phyloP scores from a whole-genome alignment of 2,888 invertebrate species.

The Tricholauxania praeusta region DNA sequence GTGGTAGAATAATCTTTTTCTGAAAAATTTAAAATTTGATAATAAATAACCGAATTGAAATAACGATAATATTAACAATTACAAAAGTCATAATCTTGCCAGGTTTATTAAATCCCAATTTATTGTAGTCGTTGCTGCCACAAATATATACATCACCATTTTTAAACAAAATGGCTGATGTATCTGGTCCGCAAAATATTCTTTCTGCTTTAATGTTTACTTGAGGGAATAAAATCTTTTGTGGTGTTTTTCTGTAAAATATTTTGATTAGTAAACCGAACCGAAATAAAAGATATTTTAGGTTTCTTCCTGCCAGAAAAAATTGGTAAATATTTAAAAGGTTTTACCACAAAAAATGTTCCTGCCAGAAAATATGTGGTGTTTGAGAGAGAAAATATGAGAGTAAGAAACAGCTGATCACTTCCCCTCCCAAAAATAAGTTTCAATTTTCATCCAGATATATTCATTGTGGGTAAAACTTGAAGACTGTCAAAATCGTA shows the following conservation, averaged over 20 bases:
- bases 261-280: neutral
- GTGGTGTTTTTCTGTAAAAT: conserved; percentile 57
- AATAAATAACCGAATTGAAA: neutral
- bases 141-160: conserved; percentile 74
- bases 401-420: too few species aligned
- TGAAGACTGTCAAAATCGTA: too few species aligned
- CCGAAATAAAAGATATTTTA: too few species aligned
- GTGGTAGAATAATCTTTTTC: conserved; percentile 70
- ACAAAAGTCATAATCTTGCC: conserved; percentile 62
- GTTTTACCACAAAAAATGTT: too few species aligned
- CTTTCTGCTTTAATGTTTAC: conserved; percentile 69
- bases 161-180: conserved; percentile 73
- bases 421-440: too few species aligned
- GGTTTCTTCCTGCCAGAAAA: too few species aligned
- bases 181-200: conserved; percentile 74
- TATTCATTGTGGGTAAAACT: too few species aligned
- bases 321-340: too few species aligned
- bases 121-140: conserved; percentile 75
- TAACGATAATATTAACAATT: conserved; percentile 37
- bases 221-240: conserved; percentile 61
- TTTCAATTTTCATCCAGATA: too few species aligned
- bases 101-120: conserved; percentile 71
- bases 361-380: too few species aligned
- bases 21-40: conserved; percentile 39
- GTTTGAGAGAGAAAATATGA: too few species aligned